Conservation (phyloP, 1,140 invertebrate species). For the Drosophila neocordata region DNA sequence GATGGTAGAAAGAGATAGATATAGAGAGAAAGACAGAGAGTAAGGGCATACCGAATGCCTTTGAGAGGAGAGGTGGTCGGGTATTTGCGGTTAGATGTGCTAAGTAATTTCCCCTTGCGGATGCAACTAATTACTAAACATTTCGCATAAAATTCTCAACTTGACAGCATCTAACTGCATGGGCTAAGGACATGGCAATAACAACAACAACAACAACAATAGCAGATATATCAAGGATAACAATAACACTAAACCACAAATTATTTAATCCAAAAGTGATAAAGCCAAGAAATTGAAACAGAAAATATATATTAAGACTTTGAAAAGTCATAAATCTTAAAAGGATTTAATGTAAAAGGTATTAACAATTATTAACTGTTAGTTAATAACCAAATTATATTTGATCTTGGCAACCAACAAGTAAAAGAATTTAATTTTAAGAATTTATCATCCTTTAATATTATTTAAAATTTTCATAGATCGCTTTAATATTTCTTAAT, state of each 20-base stretch:
- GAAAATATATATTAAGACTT: too few species aligned
- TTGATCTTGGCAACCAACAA: too few species aligned
- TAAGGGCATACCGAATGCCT: neutral
- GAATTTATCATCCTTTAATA: too few species aligned
- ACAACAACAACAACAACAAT: neutral
- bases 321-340: too few species aligned
- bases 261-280: slow-evolving; percentile 22
- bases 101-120: slow-evolving; percentile 79
- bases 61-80: neutral
- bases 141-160: slow-evolving; percentile 81
- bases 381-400: too few species aligned
- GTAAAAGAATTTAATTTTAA: too few species aligned
- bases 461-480: too few species aligned
- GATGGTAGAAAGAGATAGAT: neutral
- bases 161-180: slow-evolving; percentile 75
- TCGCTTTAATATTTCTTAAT: too few species aligned
- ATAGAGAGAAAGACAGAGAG: slow-evolving; percentile 20
- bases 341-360: too few species aligned
- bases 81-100: slow-evolving; percentile 52
- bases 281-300: slow-evolving; percentile 2
- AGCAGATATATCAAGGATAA: neutral
- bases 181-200: slow-evolving; percentile 34
- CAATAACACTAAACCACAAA: neutral
- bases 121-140: slow-evolving; percentile 82
- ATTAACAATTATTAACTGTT: too few species aligned